phyloP scores from a whole-genome alignment of 64 coral and sea anemone species.

The Trachythela sp. region DNA sequence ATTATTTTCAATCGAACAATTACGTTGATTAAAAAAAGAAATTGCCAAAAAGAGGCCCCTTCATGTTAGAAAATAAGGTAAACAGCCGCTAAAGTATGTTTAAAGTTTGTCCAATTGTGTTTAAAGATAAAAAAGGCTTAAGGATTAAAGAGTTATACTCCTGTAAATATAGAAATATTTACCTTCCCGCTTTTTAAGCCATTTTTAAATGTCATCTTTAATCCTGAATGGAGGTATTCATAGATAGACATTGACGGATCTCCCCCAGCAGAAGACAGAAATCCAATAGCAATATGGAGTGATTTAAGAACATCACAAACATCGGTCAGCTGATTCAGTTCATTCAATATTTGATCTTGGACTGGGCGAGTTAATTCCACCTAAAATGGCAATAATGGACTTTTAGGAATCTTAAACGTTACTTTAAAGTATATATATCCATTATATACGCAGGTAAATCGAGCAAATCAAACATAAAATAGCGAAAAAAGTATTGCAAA shows the following conservation, averaged over 20 bases:
- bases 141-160: neutral
- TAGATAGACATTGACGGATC: conserved; percentile 9
- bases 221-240: conserved; percentile 32
- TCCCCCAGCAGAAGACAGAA: conserved; percentile 43
- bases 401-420: too few relatives aligned
- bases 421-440: too few relatives aligned
- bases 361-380: conserved; percentile 12
- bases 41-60: too few relatives aligned
- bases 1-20: too few relatives aligned
- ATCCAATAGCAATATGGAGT: conserved; percentile 48
- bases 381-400: neutral
- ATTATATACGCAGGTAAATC: too few relatives aligned
- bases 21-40: too few relatives aligned
- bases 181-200: conserved; percentile 41
- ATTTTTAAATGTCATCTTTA: conserved; percentile 16
- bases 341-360: conserved; percentile 34
- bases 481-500: too few relatives aligned
- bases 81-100: too few relatives aligned
- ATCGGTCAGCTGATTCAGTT: conserved; percentile 39
- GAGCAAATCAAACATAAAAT: too few relatives aligned
- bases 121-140: too few relatives aligned
- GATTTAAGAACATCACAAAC: conserved; percentile 46
- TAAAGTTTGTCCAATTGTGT: too few relatives aligned
- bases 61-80: too few relatives aligned
- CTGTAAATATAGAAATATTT: neutral